Percentiles rank a stretch among this genome's conserved stretches.
Conservation (phyloP, 2,888 invertebrate species). For the Amphipyra berbera region DNA sequence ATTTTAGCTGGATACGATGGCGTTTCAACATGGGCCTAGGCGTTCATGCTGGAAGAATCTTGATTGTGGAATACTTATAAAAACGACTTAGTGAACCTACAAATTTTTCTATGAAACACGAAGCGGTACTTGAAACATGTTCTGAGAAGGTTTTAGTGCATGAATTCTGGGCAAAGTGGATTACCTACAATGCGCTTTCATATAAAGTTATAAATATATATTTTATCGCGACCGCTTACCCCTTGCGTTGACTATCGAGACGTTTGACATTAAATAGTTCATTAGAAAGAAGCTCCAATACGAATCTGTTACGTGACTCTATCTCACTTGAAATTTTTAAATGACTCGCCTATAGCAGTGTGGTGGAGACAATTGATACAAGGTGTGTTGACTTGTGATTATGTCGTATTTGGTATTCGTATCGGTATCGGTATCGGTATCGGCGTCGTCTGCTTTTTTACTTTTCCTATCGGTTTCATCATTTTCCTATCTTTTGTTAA, state of each 20-base stretch:
- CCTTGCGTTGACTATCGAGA: constrained; percentile 49
- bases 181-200: too few species aligned
- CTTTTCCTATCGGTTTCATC: too few species aligned
- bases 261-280: constrained; percentile 86
- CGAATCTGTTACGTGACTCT: constrained; percentile 85
- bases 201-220: neutral
- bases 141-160: too few species aligned
- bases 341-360: constrained; percentile 67
- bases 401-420: neutral
- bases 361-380: constrained; percentile 68
- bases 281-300: constrained; percentile 85
- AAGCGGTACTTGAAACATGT: too few species aligned
- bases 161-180: too few species aligned
- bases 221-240: constrained; percentile 61
- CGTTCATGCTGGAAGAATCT: too few species aligned
- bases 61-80: too few species aligned
- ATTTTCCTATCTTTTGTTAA: too few species aligned
- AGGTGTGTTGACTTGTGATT: constrained; percentile 34
- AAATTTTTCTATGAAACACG: too few species aligned
- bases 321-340: constrained; percentile 76
- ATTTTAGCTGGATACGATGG: neutral
- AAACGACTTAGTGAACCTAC: too few species aligned
- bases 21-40: too few species aligned
- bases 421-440: neutral
- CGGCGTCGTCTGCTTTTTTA: too few species aligned